Base-by-base conservation (phyloP, 2,888 invertebrate species). In the Isotomurus palustris region DNA sequence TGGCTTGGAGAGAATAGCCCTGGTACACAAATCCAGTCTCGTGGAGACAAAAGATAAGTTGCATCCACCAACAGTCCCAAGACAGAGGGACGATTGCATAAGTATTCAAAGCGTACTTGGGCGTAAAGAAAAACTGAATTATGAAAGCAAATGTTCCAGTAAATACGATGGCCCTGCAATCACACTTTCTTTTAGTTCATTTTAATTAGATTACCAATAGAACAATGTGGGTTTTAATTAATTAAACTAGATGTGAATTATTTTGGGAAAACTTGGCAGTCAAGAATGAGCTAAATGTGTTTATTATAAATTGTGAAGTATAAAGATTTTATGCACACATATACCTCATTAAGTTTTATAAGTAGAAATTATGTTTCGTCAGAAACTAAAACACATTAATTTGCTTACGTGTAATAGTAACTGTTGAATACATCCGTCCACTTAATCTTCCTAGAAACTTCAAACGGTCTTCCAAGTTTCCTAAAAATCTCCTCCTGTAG, bases 401-500 rank as follows among this genome's bases (percentile, higher is more conserved):
- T n/a, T n/a, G n/a, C n/a, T n/a, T n/a, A n/a, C n/a, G n/a, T n/a
- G n/a, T n/a, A n/a, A n/a, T n/a, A n/a, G n/a, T n/a, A n/a, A n/a
- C n/a, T n/a, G n/a, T n/a, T n/a, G n/a, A n/a, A n/a, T n/a, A n/a
- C 28, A 27, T 64, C 64, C 29, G 35, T 56, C 3, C 22, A 6
- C 1, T 36, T 17, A 14, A 64, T 64, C 8, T 50, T 38, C 8
- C 24, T 12, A n/a, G 56, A 29, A 2, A 64, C 21, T 17, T 48
- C 47, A 6, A 52, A 28, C 2, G 61, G 61, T 1, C 43, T 49
- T 1, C 64, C 64, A 3, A 64, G 43, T 36, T 58, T 58, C 3
- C 45, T n/a, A 24, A 48, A 64, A 44, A 64, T 51, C 17, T 56
- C 43, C 14, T 58, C 60, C 28, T 64, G 64, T 3, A 64, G 25